A percentile compares a stretch with the other conserved stretches of the same genome.
Evolutionary conservation across 2,797 vertebrate genomes (phyloP).

Genomic region (Lagothrix lagotricha): DNA sequence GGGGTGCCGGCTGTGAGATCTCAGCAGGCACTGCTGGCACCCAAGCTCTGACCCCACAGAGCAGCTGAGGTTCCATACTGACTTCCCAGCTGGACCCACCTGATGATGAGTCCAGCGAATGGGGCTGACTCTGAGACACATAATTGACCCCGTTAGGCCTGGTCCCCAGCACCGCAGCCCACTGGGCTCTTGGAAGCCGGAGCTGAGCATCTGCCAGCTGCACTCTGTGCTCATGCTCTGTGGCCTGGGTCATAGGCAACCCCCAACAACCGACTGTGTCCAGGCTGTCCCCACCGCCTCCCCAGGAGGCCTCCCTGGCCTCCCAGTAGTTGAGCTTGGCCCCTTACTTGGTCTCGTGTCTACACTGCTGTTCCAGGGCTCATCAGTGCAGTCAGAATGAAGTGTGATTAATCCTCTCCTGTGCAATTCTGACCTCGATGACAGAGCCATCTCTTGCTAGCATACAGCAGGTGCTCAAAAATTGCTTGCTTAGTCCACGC

Average conservation of each 20-base stretch:
- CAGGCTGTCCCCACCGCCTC: neutral
- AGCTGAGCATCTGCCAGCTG: neutral
- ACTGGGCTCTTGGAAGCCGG: neutral
- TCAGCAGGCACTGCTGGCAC: no score
- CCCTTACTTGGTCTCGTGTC: neutral
- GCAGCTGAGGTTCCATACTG: neutral
- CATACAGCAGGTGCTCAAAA: neutral
- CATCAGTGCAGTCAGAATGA: neutral
- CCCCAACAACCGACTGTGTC: neutral
- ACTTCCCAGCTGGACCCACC: neutral
- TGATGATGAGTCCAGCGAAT: fast-evolving
- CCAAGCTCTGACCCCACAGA: no score
- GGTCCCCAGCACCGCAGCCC: neutral
- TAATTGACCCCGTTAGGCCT: neutral
- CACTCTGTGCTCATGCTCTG: neutral
- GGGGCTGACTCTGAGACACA: neutral
- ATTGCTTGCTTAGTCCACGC: neutral
- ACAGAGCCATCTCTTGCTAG: neutral
- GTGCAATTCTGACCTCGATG: neutral
- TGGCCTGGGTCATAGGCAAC: neutral
- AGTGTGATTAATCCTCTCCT: neutral
- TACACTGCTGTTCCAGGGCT: neutral
- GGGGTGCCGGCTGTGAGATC: no score
- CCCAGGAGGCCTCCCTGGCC: neutral
- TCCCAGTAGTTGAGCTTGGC: neutral